Evolutionary conservation across 2,797 vertebrate genomes (phyloP), one percentile per base, ranked within the genome.

Genomic region (Myotis vivesi): DNA sequence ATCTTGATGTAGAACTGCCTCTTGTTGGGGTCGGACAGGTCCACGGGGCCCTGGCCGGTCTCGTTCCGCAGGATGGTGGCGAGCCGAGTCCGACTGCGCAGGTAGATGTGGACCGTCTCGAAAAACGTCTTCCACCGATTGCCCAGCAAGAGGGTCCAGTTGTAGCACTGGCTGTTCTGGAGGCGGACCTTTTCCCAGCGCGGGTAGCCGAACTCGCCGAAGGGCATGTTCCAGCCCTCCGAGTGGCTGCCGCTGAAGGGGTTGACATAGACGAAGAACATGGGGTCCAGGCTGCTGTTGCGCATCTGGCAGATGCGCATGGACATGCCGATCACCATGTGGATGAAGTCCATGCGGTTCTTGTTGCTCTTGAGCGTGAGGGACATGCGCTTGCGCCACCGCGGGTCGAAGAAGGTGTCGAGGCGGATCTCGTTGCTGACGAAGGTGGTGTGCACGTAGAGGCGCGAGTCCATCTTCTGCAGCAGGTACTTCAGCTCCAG

Each of bases 91-190:
- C 99, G 99, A 98, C 99, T 99, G 75, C 99, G 99, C 92, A 99
- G 98, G 98, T 99, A 99, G 98, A 99, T 99, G 97, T 99, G 99
- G 86, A 99, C 99, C 0, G 99, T 99, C 98, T 99, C 99, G 46
- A 99, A 99, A 98, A 99, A 99, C 55, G 99, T 99, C 98, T 99
- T 99, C 99, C 99, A 99, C 85, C 99, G 98, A 98, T 99, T 99
- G 83, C 99, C 99, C 94, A 99, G 98, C 91, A 99, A 96, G 66
- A 99, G 99, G 90, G 99, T 99, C 99, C 99, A 99, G 98, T 99
- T 99, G 98, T 99, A 99, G 98, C 99, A 99, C 97, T 99, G 99
- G 59, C 99, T 99, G 98, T 99, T 99, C 94, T 99, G 99, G 97
- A 99, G 99, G 22, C 99, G 99, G 44, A 99, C 98, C 97, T 99